Conservation (phyloP, 30 jellyfish, hydroid and myxozoan species). For the Pelagia noctiluca region DNA sequence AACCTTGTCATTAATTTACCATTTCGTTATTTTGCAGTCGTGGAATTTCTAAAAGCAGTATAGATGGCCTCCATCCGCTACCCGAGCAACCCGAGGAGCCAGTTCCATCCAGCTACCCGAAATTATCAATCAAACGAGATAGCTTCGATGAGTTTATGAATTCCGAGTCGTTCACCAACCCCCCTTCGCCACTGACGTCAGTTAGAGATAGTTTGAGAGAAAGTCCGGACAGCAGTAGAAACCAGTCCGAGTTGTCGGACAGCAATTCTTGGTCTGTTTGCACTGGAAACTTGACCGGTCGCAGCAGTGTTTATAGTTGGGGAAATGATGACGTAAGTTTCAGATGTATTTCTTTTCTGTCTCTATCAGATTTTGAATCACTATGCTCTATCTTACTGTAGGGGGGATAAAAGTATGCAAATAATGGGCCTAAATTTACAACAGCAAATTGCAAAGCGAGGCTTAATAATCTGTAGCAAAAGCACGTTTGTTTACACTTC, state of each 20-base stretch:
- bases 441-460: too few relatives aligned
- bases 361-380: too few relatives aligned
- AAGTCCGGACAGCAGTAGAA: conserved; percentile 56
- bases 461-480: too few relatives aligned
- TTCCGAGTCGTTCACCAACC: not conserved
- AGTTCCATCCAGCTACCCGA: conserved; percentile 39
- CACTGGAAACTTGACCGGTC: conserved; percentile 85
- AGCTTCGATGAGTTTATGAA: conserved; percentile 45
- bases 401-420: too few relatives aligned
- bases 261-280: conserved; percentile 74
- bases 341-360: not conserved
- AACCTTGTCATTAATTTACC: too few relatives aligned
- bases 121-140: conserved; percentile 55
- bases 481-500: too few relatives aligned
- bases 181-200: conserved; percentile 40
- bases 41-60: conserved; percentile 74
- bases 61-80: conserved; percentile 79
- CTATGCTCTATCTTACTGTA: too few relatives aligned
- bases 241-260: conserved; percentile 62
- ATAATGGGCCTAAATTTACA: too few relatives aligned
- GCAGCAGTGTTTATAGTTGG: conserved; percentile 94
- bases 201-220: conserved; percentile 23
- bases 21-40: conserved; percentile 54
- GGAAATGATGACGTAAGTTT: conserved; percentile 90
- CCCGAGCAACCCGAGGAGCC: conserved; percentile 86